Conservation (phyloP, 2,888 invertebrate species). For the Epicampocera succincta region DNA sequence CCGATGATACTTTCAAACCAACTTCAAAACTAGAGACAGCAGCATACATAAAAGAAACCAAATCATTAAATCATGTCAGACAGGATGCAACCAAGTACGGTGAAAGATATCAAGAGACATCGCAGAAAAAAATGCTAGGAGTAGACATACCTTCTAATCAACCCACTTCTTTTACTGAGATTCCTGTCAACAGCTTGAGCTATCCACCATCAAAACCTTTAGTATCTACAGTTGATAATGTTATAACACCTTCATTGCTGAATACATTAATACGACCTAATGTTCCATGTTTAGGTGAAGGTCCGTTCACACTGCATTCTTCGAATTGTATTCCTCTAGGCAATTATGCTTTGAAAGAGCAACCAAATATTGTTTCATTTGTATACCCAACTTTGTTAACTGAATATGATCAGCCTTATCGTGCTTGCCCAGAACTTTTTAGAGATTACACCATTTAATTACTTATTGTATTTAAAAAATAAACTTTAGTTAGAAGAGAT, state of each 20-base stretch:
- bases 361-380: not conserved
- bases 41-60: constrained; percentile 51
- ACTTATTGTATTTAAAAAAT: too few species aligned
- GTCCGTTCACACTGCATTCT: constrained; percentile 34
- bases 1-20: not conserved
- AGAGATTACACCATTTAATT: constrained; percentile 34
- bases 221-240: constrained; percentile 50
- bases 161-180: not conserved
- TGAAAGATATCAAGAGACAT: not conserved
- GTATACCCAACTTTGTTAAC: constrained; percentile 30
- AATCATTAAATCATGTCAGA: constrained; percentile 14
- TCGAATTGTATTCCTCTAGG: constrained; percentile 5
- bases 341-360: not conserved
- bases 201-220: constrained; percentile 17
- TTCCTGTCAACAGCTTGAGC: not conserved
- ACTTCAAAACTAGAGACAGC: not conserved
- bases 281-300: constrained; percentile 11
- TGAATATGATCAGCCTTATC: constrained; percentile 59
- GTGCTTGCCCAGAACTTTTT: constrained; percentile 58
- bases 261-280: not conserved
- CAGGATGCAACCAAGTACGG: constrained; percentile 31
- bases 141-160: not conserved
- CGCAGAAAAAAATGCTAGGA: not conserved
- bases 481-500: too few species aligned
- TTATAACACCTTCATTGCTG: constrained; percentile 37